Conservation (phyloP, 2,797 vertebrate genomes). For the Peromyscus attwateri region DNA sequence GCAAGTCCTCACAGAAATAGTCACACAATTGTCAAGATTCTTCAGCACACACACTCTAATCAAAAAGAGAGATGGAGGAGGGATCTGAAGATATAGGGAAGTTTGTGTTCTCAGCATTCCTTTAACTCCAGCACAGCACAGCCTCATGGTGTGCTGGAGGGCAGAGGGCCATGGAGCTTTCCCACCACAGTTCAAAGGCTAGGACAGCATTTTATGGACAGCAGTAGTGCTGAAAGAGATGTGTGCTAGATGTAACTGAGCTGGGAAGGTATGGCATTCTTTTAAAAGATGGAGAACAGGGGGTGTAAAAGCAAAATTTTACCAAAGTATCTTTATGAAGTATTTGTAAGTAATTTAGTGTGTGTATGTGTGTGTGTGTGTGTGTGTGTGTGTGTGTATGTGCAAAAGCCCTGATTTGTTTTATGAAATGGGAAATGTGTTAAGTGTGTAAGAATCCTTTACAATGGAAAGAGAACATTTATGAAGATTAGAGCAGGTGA, state of each 20-base stretch:
- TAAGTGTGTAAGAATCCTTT: constrained; percentile 46
- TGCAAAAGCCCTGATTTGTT: constrained; percentile 18
- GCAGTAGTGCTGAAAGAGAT: background rate
- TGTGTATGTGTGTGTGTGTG: background rate
- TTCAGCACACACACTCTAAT: background rate
- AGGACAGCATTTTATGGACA: background rate
- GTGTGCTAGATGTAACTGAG: background rate
- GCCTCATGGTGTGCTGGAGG: background rate
- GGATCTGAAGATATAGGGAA: background rate
- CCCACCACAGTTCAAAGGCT: background rate
- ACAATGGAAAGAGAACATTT: constrained; percentile 17
- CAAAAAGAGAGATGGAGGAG: too few species aligned
- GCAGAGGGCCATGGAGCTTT: background rate
- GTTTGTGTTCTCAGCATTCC: too few species aligned
- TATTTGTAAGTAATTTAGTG: background rate
- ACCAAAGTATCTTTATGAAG: constrained; percentile 28
- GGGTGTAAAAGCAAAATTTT: constrained; percentile 5
- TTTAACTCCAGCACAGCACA: background rate
- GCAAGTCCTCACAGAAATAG: background rate
- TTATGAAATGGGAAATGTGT: constrained; percentile 49
- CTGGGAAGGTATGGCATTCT: background rate
- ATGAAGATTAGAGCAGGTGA: background rate
- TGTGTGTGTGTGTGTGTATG: background rate
- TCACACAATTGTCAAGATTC: background rate
- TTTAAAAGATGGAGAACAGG: background rate